Base-by-base conservation (phyloP, 2,797 vertebrate species). In the Diglossa cyanea region DNA sequence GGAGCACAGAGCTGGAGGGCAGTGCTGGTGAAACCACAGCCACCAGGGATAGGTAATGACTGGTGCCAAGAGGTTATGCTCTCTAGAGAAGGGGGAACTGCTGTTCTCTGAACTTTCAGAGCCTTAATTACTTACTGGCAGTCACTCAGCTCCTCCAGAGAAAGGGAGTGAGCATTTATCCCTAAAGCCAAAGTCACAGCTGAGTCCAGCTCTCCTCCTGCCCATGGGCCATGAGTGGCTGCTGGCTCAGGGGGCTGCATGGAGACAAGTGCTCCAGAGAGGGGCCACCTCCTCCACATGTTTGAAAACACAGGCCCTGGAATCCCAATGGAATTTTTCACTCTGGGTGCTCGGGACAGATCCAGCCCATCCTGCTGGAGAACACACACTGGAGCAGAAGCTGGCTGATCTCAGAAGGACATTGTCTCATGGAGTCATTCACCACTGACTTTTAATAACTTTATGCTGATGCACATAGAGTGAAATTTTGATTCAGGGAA, bases 91-190 rank as follows among this genome's bases (percentile, higher is more conserved):
- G 0, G 2, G 45, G 2, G 19, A 88, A 85, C 47, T 77, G 72
- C 85, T 94, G 77, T 47, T 35, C 35, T 35, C 35, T 35, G 35
- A 35, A 35, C 35, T 35, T 35, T 17, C 72, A 74, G 68, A 28
- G 75, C 54, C 13, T 74, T 61, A 67, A 85, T 79, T 92, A 78
- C 74, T 79, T 92, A 78, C 74, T 87, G 93, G 84, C 91, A 94
- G 80, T 89, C 91, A 78, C 71, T 93, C 80, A 19, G 78, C 61
- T 84, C 44, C 63, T 92, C 78, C 84, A 63, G 86, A 70, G 74
- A 87, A 73, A 40, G 20, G 55, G 63, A 92, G 33, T 0, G 0
- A 92, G 37, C 24, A 11, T 70, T 79, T 63, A n/a, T 45, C 60
- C 91, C 74, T 20, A 48, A 73, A 87, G 77, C 51, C 88, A 85